Evolutionary conservation across 2,113 vertebrate genomes (phyloP), one percentile per base, ranked within the genome.

Genomic region (Sorex araneus): DNA sequence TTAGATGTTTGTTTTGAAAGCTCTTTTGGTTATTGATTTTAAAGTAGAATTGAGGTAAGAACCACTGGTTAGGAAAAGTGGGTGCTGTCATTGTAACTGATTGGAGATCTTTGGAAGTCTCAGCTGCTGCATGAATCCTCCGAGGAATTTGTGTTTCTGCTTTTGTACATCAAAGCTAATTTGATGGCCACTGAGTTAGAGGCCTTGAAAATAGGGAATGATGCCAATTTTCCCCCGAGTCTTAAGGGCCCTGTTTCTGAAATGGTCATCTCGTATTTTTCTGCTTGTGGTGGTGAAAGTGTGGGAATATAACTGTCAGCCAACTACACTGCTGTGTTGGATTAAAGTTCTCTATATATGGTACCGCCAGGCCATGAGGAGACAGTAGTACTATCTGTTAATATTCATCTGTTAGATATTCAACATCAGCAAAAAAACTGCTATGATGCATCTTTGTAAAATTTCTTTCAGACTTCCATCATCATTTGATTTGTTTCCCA

Each of bases 1-100:
- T 93, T 25, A 90, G 28, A 84, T 74, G 9, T 50, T 71, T 43
- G 85, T 77, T 93, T 75, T 81, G 69, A 60, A 84, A 69, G 27
- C 9, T 64, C 15, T 81, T 34, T 64, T 32, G 27, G 15, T 57
- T 12, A 87, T 60, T 91, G 25, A 21, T 66, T 66, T 66, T 66
- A 87, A 77, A 19, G 27, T 30, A 27, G 23, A 67, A 30, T 11
- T 85, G 32, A 63, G 10, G 27, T 89, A 54, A 80, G 63, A 87
- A 32, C 1, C 40, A 45, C 34, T 70, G 64, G 19, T 54, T 36
- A n/a, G 11, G 19, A 89, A 79, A 86, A 84, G n/a, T 21, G 47
- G 16, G 67, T 57, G 25, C 11, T 9, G 4, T 80, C 45, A 16
- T 16, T 43, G 12, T 40, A 64, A 23, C 4, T 88, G 15, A n/a